These are phyloP conservation scores for Oxycera nigricornis DNA, from an alignment of 2,888 invertebrate species.

Conservation along the genomic window DNA sequence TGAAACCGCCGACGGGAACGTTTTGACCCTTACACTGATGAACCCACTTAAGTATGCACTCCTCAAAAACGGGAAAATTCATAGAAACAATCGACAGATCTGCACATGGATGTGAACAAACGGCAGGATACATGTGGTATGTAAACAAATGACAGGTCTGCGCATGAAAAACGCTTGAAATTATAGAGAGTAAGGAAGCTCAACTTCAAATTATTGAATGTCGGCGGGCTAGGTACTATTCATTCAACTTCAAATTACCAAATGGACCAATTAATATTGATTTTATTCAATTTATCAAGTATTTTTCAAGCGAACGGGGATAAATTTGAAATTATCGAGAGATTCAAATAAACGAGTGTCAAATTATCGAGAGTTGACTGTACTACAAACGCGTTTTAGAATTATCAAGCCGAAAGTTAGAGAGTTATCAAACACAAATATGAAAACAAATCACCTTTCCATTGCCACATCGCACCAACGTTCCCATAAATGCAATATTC, in stretches of 20 bases:
- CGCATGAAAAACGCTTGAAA: background rate
- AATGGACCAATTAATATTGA: too few relatives aligned
- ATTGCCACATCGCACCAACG: conserved; percentile 92
- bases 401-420: too few relatives aligned
- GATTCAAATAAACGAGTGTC: too few relatives aligned
- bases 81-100: background rate
- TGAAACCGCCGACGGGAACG: too few relatives aligned
- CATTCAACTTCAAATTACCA: background rate
- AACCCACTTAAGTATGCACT: conserved; percentile 28
- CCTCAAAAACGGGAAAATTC: conserved; percentile 28
- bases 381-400: too few relatives aligned
- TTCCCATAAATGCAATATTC: conserved; percentile 98
- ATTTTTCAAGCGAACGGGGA: too few relatives aligned
- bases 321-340: too few relatives aligned
- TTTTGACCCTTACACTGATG: background rate
- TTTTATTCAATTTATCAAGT: too few relatives aligned
- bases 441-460: conserved; percentile 76
- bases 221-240: background rate
- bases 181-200: background rate
- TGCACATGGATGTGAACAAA: background rate
- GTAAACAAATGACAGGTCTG: background rate
- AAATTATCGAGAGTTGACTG: too few relatives aligned
- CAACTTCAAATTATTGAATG: background rate
- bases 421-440: background rate
- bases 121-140: background rate